Conservation (phyloP, 2,797 vertebrate species). For the Onychomys torridus region DNA sequence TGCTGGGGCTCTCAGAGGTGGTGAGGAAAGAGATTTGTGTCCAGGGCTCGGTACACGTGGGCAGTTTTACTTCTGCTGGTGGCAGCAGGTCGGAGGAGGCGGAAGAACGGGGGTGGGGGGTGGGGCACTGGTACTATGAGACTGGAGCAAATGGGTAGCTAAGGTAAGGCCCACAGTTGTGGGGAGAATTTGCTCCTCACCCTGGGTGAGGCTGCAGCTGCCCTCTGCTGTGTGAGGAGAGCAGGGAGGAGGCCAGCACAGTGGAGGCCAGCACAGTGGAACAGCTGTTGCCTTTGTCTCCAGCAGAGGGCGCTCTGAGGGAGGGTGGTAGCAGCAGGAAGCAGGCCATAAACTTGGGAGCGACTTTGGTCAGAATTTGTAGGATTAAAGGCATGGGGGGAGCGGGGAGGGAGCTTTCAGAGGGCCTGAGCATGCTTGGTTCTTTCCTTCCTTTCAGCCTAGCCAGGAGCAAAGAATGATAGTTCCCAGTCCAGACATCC, state of each 20-base stretch:
- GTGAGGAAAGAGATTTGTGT: background rate
- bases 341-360: background rate
- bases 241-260: background rate
- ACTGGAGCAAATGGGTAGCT: background rate
- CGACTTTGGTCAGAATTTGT: background rate
- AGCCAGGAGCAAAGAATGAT: background rate
- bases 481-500: background rate
- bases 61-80: background rate
- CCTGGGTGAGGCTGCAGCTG: background rate
- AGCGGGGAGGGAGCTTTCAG: background rate
- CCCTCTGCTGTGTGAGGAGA: background rate
- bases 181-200: background rate
- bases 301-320: background rate
- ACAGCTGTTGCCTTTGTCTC: background rate
- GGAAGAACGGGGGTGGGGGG: fast-evolving
- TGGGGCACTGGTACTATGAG: background rate
- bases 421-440: background rate
- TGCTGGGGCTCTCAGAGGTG: background rate
- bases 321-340: background rate
- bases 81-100: background rate
- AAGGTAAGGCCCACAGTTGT: background rate
- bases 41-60: background rate
- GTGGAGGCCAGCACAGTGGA: background rate
- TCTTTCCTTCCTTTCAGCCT: background rate
- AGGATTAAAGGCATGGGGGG: background rate